Percentiles rank a stretch among this genome's conserved stretches.
Conservation (phyloP, 2,113 vertebrate genomes). For the Pseudorhombus dupliciocellatus region DNA sequence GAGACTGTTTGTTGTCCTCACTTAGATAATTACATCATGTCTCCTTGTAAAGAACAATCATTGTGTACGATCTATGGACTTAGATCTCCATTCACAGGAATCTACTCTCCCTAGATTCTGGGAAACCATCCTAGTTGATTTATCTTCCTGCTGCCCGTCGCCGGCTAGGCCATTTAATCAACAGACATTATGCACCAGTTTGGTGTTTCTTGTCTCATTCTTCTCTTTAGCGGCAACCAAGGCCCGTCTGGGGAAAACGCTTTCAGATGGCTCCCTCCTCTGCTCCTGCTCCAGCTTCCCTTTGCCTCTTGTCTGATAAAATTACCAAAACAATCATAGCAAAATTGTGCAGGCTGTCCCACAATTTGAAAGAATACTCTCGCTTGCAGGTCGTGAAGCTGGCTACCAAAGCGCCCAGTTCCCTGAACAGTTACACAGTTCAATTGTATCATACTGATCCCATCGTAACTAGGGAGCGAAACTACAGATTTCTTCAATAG, state of each 20-base stretch:
- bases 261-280: slow-evolving; percentile 35
- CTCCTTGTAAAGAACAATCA: slow-evolving; percentile 12
- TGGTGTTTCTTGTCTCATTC: slow-evolving; percentile 20
- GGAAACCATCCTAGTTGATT: slow-evolving; percentile 16
- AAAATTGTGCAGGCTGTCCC: slow-evolving; percentile 1
- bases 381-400: neutral
- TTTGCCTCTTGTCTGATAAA: slow-evolving; percentile 42
- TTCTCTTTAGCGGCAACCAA: neutral
- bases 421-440: too few relatives aligned
- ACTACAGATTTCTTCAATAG: too few relatives aligned
- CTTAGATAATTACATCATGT: neutral
- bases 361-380: slow-evolving; percentile 6
- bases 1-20: neutral
- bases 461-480: too few relatives aligned
- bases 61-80: neutral
- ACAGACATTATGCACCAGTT: slow-evolving; percentile 17
- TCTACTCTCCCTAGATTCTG: slow-evolving; percentile 4
- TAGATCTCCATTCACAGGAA: slow-evolving; percentile 4
- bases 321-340: slow-evolving; percentile 45
- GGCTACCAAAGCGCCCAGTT: neutral
- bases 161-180: slow-evolving; percentile 34
- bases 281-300: slow-evolving; percentile 20
- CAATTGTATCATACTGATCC: too few relatives aligned
- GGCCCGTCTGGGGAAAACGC: slow-evolving; percentile 32
- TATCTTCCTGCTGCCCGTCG: slow-evolving; percentile 10